A percentile compares a stretch with the other conserved stretches of the same genome.
Evolutionary conservation across 1,140 invertebrate species (phyloP).

Genomic region (Bombus difficillimus): DNA sequence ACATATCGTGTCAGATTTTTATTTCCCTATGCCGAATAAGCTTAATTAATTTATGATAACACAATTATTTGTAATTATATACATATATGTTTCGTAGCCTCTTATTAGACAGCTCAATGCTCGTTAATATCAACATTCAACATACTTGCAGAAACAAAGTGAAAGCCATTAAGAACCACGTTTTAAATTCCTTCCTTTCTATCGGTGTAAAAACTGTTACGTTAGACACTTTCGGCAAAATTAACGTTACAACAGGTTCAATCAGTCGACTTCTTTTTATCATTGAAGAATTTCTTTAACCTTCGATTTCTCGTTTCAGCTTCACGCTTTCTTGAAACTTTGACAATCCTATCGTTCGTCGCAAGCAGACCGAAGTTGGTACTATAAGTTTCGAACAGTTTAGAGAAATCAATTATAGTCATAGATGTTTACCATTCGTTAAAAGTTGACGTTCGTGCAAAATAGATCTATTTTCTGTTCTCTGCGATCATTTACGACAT

Average conservation of each 20-base stretch:
- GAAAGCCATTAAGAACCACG: not conserved
- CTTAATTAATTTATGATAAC: not conserved
- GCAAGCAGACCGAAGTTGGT: not conserved
- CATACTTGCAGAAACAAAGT: too few species aligned
- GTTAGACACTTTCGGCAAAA: not conserved
- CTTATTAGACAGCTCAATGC: too few species aligned
- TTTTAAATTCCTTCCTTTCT: not conserved
- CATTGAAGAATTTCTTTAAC: not conserved
- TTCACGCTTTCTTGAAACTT: not conserved
- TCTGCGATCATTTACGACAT: not conserved
- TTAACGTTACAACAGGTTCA: not conserved
- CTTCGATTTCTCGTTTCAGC: not conserved
- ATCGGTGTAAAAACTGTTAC: too few species aligned
- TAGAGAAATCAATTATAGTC: rapidly evolving
- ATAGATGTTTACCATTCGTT: too few species aligned
- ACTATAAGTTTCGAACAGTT: not conserved
- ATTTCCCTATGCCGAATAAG: not conserved
- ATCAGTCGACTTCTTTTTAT: not conserved
- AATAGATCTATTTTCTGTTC: not conserved
- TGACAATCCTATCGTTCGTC: too few species aligned
- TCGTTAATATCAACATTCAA: too few species aligned
- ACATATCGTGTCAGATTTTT: not conserved
- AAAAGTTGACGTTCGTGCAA: not conserved
- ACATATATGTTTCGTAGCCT: too few species aligned
- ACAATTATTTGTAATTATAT: not conserved